Evolutionary conservation across 2,113 vertebrate genomes (phyloP).

Genomic region (Vombatus ursinus): DNA sequence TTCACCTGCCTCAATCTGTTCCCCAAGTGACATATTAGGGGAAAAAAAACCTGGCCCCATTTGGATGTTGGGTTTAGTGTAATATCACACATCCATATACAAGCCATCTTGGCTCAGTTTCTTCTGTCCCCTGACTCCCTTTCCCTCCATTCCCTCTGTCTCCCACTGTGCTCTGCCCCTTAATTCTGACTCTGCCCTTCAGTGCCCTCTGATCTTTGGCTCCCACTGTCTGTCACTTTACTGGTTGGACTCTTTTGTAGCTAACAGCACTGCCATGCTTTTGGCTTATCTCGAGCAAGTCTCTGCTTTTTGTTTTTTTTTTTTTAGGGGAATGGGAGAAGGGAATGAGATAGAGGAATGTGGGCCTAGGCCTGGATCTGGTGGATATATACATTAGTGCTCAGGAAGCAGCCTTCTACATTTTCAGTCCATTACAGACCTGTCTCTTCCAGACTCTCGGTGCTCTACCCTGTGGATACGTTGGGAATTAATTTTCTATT

Average conservation of each 20-base stretch:
- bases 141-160: background rate
- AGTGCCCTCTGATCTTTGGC: background rate
- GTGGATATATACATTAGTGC: background rate
- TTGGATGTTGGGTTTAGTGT: background rate
- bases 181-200: background rate
- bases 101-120: background rate
- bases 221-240: no score
- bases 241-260: background rate
- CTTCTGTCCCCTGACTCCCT: background rate
- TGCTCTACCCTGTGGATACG: background rate
- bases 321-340: background rate
- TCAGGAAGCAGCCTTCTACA: background rate
- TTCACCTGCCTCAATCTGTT: background rate
- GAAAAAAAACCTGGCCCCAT: background rate
- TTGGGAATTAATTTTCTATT: background rate
- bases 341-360: background rate
- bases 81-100: background rate
- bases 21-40: background rate
- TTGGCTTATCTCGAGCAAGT: background rate
- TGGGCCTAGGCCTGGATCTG: background rate
- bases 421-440: background rate
- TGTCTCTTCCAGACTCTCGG: background rate
- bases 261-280: background rate
- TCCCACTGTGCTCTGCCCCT: background rate
- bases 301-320: background rate